These are phyloP conservation scores for Musca domestica DNA, from an alignment of 1,140 invertebrate species.

Conservation along the genomic window DNA sequence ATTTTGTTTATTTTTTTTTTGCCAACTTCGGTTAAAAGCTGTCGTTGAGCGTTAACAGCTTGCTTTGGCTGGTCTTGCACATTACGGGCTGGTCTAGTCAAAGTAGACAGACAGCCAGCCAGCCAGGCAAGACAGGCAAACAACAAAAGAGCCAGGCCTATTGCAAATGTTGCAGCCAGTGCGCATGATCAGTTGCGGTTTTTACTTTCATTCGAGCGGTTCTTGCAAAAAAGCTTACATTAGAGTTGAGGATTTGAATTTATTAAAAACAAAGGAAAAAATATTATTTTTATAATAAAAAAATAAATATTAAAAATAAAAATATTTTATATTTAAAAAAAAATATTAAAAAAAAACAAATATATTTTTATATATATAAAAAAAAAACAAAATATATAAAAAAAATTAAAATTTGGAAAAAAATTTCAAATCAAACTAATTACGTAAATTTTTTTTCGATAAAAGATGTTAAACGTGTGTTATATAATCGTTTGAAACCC, in stretches of 20 bases:
- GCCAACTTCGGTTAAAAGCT: too few relatives aligned
- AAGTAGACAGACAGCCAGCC: too few relatives aligned
- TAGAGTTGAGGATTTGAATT: too few relatives aligned
- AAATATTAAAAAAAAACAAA: constrained; percentile 6
- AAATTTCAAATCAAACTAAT: not conserved
- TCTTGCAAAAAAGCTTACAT: constrained; percentile 10
- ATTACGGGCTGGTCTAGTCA: constrained; percentile 32
- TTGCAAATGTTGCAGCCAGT: constrained; percentile 5
- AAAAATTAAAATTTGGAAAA: not conserved
- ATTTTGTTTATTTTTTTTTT: too few relatives aligned
- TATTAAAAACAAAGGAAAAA: not conserved
- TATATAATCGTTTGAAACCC: too few relatives aligned
- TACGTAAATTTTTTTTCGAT: not conserved
- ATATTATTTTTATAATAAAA: not conserved
- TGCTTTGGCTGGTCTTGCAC: too few relatives aligned
- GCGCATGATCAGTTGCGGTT: constrained; percentile 50
- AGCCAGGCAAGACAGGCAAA: too few relatives aligned
- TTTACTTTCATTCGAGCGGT: constrained; percentile 53
- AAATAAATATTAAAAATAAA: not conserved
- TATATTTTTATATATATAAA: constrained; percentile 5
- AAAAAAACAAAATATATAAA: not conserved
- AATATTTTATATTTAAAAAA: not conserved
- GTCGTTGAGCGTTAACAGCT: too few relatives aligned
- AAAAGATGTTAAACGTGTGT: too few relatives aligned
- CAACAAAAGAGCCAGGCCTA: not conserved